These are phyloP conservation scores for Ochotona curzoniae DNA, from an alignment of 2,113 vertebrate genomes.

Conservation along the genomic window DNA sequence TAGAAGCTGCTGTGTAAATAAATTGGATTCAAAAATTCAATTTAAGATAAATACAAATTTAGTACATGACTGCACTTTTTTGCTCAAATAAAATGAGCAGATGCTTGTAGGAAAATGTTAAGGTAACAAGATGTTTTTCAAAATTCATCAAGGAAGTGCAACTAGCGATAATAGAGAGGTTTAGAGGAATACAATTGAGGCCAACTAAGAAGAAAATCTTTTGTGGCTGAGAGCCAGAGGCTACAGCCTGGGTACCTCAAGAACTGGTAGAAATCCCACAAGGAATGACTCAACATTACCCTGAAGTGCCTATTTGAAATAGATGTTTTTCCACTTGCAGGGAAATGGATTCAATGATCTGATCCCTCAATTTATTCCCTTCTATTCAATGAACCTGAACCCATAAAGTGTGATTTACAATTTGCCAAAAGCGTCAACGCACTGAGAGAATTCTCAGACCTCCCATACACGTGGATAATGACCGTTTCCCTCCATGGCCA, in stretches of 20 bases:
- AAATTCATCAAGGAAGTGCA: constrained; percentile 18
- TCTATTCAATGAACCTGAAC: constrained; percentile 39
- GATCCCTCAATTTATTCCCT: constrained; percentile 24
- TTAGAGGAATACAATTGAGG: constrained; percentile 57
- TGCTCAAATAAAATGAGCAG: neutral
- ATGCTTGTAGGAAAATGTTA: neutral
- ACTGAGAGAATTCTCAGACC: constrained; percentile 30
- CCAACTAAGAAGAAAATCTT: neutral
- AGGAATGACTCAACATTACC: constrained; percentile 18
- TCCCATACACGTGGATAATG: neutral
- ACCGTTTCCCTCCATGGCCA: neutral
- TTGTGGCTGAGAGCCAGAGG: neutral
- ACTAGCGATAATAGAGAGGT: constrained; percentile 61
- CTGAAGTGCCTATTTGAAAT: constrained; percentile 33
- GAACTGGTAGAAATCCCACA: constrained; percentile 26
- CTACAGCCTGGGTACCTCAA: constrained; percentile 37
- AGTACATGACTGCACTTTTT: neutral
- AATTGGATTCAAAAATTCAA: neutral
- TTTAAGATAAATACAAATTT: neutral
- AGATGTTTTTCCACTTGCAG: constrained; percentile 15
- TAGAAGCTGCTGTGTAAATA: neutral
- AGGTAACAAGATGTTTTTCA: neutral
- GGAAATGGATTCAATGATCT: constrained; percentile 49
- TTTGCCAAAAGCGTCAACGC: constrained; percentile 33
- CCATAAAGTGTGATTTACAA: neutral